Conservation (phyloP, 2,888 invertebrate genomes). For the Hydrotaea cyrtoneurina region DNA sequence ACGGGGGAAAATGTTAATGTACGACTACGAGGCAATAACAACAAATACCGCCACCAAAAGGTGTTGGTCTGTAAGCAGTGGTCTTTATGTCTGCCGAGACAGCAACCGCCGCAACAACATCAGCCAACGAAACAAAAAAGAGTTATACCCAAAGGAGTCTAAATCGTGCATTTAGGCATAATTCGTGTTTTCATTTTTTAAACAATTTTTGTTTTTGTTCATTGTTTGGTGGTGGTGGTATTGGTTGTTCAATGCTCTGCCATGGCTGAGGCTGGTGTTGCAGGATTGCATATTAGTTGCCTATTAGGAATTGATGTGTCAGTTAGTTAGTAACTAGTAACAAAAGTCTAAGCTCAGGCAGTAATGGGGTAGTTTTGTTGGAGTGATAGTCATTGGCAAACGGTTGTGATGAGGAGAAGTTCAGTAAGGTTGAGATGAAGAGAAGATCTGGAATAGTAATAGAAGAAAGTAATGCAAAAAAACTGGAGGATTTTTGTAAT, state of each 20-base stretch:
- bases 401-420: no score
- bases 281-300: slow-evolving; percentile 68
- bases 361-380: not conserved
- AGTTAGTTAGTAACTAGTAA: slow-evolving; percentile 66
- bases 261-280: slow-evolving; percentile 68
- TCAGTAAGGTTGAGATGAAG: no score
- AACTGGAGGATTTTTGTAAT: no score
- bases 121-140: slow-evolving; percentile 17
- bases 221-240: slow-evolving; percentile 23
- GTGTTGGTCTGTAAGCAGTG: slow-evolving; percentile 62
- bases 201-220: slow-evolving; percentile 28
- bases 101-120: not conserved
- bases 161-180: slow-evolving; percentile 68
- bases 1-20: slow-evolving; percentile 40
- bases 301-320: slow-evolving; percentile 70
- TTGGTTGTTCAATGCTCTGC: slow-evolving; percentile 71
- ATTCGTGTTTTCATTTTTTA: slow-evolving; percentile 64
- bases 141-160: slow-evolving; percentile 64
- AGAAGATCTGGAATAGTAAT: no score
- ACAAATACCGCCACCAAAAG: slow-evolving; percentile 43
- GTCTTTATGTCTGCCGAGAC: slow-evolving; percentile 56
- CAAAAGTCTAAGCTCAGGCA: slow-evolving; percentile 16
- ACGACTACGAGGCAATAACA: slow-evolving; percentile 46
- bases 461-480: no score
- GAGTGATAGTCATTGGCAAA: not conserved